Evolutionary conservation across 1,140 invertebrate genomes (phyloP), one percentile per base, ranked within the genome.

Genomic region (Aphis craccivora): DNA sequence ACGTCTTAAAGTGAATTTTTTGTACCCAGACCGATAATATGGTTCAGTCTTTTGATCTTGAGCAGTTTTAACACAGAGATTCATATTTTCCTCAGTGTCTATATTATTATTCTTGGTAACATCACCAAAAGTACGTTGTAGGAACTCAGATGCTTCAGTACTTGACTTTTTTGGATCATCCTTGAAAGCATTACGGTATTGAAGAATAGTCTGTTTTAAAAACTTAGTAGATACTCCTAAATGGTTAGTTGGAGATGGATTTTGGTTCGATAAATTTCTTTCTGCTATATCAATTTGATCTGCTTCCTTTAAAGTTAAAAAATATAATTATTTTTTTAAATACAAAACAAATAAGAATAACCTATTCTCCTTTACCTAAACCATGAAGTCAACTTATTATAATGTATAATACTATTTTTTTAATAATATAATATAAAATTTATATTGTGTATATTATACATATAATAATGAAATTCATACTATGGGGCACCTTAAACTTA

Each of bases 21-120:
- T 93, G 81, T 84, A 93, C n/a, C 91, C 91, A 93, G 81, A 93
- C 76, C 91, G 91, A 93, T 93, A 93, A 93, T 93, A 93, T 53
- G 91, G 76, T 93, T 93, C 91, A 93, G 91, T 84, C 91, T 93
- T 93, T n/a, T 51, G 81, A 84, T 86, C 48, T 51, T 93, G 91
- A 93, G 91, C 76, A 86, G 51, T 53, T 93, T 86, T 45, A 86
- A 84, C 81, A 84, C 91, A 40, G 48, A 93, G 91, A 93, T 93
- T 93, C 76, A 84, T 86, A 93, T 93, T 93, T 55, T 93, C 55
- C 81, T 93, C 91, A 20, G 81, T 37, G 18, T 93, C 81, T 84
- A 93, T 55, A 86, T 93, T 93, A 84, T 93, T 93, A 37, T 93
- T 93, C 81, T 93, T 93, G 35, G 35, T 23, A 84, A 84, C 81